Base-by-base conservation (phyloP, 2,888 invertebrate genomes). In the Globia sparganii region DNA sequence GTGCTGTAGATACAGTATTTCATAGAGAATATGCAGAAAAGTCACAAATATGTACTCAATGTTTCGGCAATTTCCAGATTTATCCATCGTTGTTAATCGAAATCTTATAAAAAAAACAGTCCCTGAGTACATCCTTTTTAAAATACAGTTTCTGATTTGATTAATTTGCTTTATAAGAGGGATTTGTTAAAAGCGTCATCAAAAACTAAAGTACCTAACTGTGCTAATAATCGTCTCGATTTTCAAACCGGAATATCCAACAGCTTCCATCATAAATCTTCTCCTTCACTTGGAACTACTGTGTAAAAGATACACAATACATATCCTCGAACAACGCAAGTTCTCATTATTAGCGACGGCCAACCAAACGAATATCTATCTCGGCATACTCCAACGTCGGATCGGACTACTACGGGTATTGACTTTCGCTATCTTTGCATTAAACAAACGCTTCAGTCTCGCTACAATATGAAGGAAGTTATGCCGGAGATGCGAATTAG, bases 361-460 rank as follows among this genome's bases (percentile, higher is more conserved):
- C 61, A 31, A 28, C 28, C 15, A 62, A 56, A 56, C 65, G 58
- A 49, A 74, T 58, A 59, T 34, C 58, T 58, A 59, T 34, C 58
- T 59, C n/a, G 37, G n/a, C 40, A 34, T n/a, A 34, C 28, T 56
- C 46, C n/a, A 28, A 65, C 80, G 65, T 65, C 58, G 13, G 15
- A 1, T 37, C 31, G 31, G 53, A 56, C 72, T 21, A 56, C 72
- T 21, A 37, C 53, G 28, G 62, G 72, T 80, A 80, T 77, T 61
- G 53, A 11, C 53, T 56, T 56, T 11, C n/a, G 43, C 49, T 62
- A 71, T 72, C n/a, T 31, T 72, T 34, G 21, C 53, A 56, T 56
- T 77, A 31, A 64, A 56, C 43, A 46, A 72, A 64, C 31, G 21
- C 31, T 49, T 6, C 46, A 64, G 40, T 71, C 72, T 62, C 6